Evolutionary conservation across 2,888 invertebrate species (phyloP), one percentile per base, ranked within the genome.

Genomic region (Drosophila putrida): DNA sequence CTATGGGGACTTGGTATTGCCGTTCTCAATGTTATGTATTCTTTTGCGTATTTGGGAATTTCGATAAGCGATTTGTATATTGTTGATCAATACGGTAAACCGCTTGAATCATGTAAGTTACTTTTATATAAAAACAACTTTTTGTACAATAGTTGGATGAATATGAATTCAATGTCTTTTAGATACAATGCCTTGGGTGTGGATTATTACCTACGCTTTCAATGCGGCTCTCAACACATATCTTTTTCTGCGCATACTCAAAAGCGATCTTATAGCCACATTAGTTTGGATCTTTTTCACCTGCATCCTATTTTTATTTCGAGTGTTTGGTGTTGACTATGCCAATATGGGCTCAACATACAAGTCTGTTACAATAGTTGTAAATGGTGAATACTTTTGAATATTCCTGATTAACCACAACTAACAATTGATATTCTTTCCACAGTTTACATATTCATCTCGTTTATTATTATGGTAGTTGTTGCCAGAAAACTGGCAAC

Each of bases 211-310:
- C 4, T 54, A 60, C 41, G 15, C 13, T 0, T 4, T 36, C 0
- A 43, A 51, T 41, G 6, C 53, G 15, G 8, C 43, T 15, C n/a
- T 57, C 4, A 68, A 68, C 11, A 10, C 11, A 0, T 27, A 11
- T 28, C 36, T 68, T 13, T 62, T 43, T 5, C 2, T n/a, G 11
- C 20, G 69, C 8, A n/a, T 71, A 8, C 6, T 27, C 0, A 46
- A 47, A 10, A 28, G 36, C 50, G 46, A 53, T 60, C 41, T 6
- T 1, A 3, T 35, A 4, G 28, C 8, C 38, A 31, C 57, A 4
- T 6, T 28, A 20, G 0, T 57, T 4, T 60, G 50, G 59, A 9
- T 72, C 10, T 1, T n/a, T 6, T 36, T 36, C 4, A 51, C 51
- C 13, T 5, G 4, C 10, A 20, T 27, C n/a, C 0, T 51, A 9